Base-by-base conservation (phyloP, 2,888 invertebrate species). In the Drosophila crucigera region DNA sequence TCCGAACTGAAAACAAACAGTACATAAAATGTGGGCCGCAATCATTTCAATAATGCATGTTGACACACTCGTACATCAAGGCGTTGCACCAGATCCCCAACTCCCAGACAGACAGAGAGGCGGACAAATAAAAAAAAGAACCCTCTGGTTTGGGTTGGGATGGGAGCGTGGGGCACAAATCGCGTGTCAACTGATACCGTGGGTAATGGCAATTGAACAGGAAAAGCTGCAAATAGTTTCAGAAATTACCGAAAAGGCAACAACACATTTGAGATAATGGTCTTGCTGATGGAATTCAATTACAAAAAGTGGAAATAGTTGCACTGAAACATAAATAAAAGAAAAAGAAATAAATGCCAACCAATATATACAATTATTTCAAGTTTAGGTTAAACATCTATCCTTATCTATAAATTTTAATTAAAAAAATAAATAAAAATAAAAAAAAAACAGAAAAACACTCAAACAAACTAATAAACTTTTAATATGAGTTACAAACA, bases 1-100 rank as follows among this genome's bases (percentile, higher is more conserved):
- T 55, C 30, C 53, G 60, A 50, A 54, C 64, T 67, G 63, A 61
- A 69, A 76, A 62, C 54, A 67, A 81, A 68, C 59, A 59, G 56
- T 52, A 65, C 62, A 58, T 62, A 61, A 65, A 81, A 83, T 80
- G 75, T 84, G 84, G 74, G 80, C 70, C 80, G 71, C 76, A 75
- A 73, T 49, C 69, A 79, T 62, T 82, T 89, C 60, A 77, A 87
- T 82, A 87, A 89, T 78, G 69, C 77, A 80, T 65, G 77, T 68
- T 49, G 81, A 65, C 80, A 68, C 16, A 68, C 63, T 60, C 55
- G 60, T 73, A 58, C 63, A 47, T 73, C 68, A 74, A 60, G 54
- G 37, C 68, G 25, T 47, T 54, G 56, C 64, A 64, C 39, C 63
- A 53, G 64, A 58, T 52, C 59, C 50, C 25, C 59, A 54, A 33